Evolutionary conservation across 2,113 vertebrate species (phyloP).

Genomic region (Origma solitaria): DNA sequence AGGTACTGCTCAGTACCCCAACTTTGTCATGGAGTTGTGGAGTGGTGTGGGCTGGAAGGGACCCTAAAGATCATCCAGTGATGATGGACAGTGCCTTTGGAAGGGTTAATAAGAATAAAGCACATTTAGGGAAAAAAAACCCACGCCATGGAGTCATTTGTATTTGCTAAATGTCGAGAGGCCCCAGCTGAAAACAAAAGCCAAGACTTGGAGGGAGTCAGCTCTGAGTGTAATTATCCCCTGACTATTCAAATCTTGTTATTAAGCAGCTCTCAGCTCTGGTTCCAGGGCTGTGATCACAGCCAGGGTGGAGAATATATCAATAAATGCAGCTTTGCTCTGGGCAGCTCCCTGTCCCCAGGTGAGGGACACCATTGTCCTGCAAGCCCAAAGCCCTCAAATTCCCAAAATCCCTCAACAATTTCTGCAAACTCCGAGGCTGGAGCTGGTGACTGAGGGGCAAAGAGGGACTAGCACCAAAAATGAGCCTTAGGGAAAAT

Average conservation of each 20-base stretch:
- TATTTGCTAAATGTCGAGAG: not conserved
- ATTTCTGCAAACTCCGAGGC: fast-evolving
- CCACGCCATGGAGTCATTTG: not conserved
- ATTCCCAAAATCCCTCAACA: fast-evolving
- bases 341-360: not conserved
- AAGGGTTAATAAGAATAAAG: not conserved
- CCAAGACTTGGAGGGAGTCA: not conserved
- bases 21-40: fast-evolving
- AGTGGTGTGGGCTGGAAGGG: not conserved
- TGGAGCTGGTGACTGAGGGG: not conserved
- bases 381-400: not conserved
- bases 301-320: fast-evolving
- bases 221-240: not conserved
- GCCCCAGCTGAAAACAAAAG: not conserved
- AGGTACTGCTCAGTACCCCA: not conserved
- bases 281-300: fast-evolving
- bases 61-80: not conserved
- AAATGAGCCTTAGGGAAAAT: fast-evolving
- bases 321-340: fast-evolving
- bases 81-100: not conserved
- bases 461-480: fast-evolving
- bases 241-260: not conserved
- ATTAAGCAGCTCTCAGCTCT: not conserved
- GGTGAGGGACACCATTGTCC: fast-evolving
- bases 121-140: fast-evolving